Conservation (phyloP, 2,888 invertebrate genomes). For the Autographa pulchrina region DNA sequence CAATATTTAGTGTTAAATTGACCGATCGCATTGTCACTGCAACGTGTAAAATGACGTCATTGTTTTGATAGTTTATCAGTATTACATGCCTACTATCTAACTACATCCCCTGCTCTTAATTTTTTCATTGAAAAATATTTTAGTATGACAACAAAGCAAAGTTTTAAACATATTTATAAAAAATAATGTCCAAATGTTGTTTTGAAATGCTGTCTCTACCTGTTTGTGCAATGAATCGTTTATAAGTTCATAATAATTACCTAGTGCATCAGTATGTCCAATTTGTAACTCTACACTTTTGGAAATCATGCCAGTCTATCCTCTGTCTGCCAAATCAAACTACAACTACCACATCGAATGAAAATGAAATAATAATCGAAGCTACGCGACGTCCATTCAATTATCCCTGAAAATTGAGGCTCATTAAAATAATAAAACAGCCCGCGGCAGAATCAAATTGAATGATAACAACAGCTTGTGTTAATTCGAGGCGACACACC, state of each 20-base stretch:
- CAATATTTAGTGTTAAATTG: conserved; percentile 9
- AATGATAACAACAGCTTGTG: conserved; percentile 88
- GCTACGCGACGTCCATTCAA: conserved; percentile 83
- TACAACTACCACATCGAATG: conserved; percentile 71
- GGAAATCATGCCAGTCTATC: neutral
- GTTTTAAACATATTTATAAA: too few relatives aligned
- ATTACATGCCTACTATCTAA: neutral
- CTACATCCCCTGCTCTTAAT: neutral
- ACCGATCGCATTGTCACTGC: conserved; percentile 15
- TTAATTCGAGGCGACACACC: conserved; percentile 81
- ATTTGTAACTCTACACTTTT: conserved; percentile 10
- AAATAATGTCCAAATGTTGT: too few relatives aligned
- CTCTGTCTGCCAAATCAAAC: conserved; percentile 14
- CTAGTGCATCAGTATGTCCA: neutral
- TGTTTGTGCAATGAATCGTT: too few relatives aligned
- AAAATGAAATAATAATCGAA: conserved; percentile 84
- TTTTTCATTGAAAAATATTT: neutral
- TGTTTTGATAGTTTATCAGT: neutral
- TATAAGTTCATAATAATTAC: neutral
- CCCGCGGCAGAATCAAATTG: conserved; percentile 86
- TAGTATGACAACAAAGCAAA: too few relatives aligned
- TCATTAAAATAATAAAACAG: conserved; percentile 89
- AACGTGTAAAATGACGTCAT: conserved; percentile 11
- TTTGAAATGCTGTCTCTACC: too few relatives aligned
- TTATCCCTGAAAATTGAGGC: conserved; percentile 88